Conservation (phyloP, 2,113 vertebrate species). For the Emberiza fucata region DNA sequence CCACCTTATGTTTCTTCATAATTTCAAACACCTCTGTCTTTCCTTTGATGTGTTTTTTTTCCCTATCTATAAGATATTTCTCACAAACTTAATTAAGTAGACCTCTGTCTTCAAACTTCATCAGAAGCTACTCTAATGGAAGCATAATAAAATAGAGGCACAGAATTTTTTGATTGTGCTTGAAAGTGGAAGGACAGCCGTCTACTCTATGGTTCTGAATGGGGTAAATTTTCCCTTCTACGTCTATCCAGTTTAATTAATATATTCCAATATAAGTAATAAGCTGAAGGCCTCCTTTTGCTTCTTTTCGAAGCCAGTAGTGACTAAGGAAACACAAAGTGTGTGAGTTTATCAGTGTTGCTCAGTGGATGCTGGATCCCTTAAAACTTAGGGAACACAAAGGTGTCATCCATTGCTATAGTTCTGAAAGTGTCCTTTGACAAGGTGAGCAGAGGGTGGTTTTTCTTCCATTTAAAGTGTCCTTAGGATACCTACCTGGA, state of each 20-base stretch:
- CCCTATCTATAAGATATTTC: not conserved
- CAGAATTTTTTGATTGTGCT: not conserved
- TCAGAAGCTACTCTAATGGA: not conserved
- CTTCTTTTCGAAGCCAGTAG: not conserved
- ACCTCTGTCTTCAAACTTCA: not conserved
- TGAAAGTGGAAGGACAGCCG: not conserved
- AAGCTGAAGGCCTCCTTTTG: not conserved
- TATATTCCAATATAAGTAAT: not conserved
- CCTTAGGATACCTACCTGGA: not conserved
- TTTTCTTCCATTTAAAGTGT: not conserved
- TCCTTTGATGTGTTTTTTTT: not conserved
- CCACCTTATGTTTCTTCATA: not conserved
- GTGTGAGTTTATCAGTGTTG: not conserved
- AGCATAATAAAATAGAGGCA: not conserved
- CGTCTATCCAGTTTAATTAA: not conserved
- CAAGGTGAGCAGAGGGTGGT: not conserved
- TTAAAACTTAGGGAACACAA: not conserved
- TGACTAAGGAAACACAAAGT: not conserved
- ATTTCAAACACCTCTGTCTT: not conserved
- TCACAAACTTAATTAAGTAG: not conserved
- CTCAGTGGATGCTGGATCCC: not conserved
- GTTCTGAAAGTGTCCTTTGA: not conserved
- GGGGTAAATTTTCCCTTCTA: not conserved
- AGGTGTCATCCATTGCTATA: not conserved
- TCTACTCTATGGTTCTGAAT: not conserved